Conservation (phyloP, 2,113 vertebrate species). For the Toxostoma redivivum region DNA sequence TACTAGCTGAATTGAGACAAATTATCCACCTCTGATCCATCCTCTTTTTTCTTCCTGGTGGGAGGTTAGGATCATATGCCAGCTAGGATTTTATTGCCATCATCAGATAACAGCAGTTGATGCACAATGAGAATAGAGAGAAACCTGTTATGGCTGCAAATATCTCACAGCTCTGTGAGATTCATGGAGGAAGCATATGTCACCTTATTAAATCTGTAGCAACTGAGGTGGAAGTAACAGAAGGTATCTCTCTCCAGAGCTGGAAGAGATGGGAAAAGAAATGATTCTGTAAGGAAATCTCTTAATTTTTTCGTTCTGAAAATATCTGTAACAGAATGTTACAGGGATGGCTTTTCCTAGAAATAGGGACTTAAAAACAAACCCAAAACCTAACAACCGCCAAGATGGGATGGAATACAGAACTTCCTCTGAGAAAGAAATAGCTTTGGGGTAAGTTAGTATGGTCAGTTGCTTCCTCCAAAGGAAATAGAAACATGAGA, state of each 20-base stretch:
- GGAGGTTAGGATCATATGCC: background rate
- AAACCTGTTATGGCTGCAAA: slow-evolving; percentile 43
- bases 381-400: background rate
- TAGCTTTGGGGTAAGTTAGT: background rate
- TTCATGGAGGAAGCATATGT: slow-evolving; percentile 36
- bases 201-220: slow-evolving; percentile 48
- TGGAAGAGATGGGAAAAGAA: slow-evolving; percentile 14
- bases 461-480: background rate
- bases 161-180: slow-evolving; percentile 24
- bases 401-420: background rate
- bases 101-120: slow-evolving; percentile 35
- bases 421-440: background rate
- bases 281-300: background rate
- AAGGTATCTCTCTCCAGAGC: slow-evolving; percentile 33
- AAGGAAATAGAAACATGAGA: background rate
- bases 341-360: background rate
- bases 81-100: slow-evolving; percentile 21
- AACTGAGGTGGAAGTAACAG: slow-evolving; percentile 48
- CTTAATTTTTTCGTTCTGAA: slow-evolving; percentile 4
- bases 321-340: slow-evolving; percentile 6
- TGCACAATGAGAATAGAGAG: slow-evolving; percentile 20
- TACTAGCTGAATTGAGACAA: background rate
- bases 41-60: background rate
- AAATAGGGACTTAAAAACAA: slow-evolving; percentile 16
- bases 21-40: background rate